These are phyloP conservation scores for Pangasius larnaudii DNA, from an alignment of 2,797 vertebrate genomes.

Conservation along the genomic window DNA sequence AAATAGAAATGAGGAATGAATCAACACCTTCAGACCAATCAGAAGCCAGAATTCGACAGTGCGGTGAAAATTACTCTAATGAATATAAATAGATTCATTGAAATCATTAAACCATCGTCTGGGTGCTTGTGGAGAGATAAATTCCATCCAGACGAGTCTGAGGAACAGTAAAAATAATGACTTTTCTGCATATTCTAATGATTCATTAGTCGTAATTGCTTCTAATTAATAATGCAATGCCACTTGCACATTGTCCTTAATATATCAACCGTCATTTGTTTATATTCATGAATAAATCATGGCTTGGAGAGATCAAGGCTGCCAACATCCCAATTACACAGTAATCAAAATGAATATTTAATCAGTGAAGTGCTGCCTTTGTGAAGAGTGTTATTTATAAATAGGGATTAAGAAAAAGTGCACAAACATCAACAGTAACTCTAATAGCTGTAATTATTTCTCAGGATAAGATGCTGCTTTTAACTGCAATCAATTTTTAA, in stretches of 20 bases:
- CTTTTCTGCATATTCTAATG: background rate
- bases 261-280: conserved; percentile 28
- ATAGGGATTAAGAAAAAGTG: background rate
- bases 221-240: conserved; percentile 1
- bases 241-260: background rate
- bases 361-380: conserved; percentile 50
- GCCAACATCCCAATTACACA: conserved; percentile 45
- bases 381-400: conserved; percentile 38
- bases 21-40: background rate
- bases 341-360: conserved; percentile 72
- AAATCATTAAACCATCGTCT: background rate
- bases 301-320: conserved; percentile 49
- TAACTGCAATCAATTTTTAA: background rate
- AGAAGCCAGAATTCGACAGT: background rate
- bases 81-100: background rate
- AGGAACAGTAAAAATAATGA: background rate
- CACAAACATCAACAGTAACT: background rate
- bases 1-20: background rate
- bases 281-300: conserved; percentile 58
- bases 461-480: background rate
- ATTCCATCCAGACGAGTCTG: background rate
- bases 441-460: background rate
- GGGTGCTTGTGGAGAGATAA: background rate
- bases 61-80: background rate
- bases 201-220: background rate